Conservation (phyloP, 1,140 invertebrate genomes). For the Prorops nasuta region DNA sequence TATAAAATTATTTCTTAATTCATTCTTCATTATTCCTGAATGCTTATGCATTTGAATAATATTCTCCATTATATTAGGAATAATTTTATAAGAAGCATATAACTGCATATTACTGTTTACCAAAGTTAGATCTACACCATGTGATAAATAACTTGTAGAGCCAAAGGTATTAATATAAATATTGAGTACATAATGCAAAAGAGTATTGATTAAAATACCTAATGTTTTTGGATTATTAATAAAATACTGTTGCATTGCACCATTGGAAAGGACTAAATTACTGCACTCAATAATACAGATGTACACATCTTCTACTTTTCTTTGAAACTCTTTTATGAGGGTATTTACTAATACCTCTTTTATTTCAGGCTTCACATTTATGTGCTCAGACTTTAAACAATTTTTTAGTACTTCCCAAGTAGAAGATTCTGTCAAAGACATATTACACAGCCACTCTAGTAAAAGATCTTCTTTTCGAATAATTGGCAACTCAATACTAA, state of each 20-base stretch:
- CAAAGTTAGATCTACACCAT: conserved; percentile 1
- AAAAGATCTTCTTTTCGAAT: conserved; percentile 31
- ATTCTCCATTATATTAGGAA: conserved; percentile 19
- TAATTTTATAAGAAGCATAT: neutral
- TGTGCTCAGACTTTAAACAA: conserved; percentile 23
- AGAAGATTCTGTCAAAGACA: conserved; percentile 1
- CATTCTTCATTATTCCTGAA: conserved; percentile 17
- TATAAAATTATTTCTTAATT: conserved; percentile 24
- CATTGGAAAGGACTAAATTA: conserved; percentile 18
- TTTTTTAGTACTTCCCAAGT: conserved; percentile 27
- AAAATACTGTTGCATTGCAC: conserved; percentile 31
- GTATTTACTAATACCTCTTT: conserved; percentile 26
- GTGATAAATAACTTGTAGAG: neutral
- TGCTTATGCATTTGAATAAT: conserved; percentile 28
- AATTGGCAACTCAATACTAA: conserved; percentile 26
- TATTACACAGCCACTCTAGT: conserved; percentile 33
- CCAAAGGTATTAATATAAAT: conserved; percentile 1
- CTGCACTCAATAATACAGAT: conserved; percentile 21
- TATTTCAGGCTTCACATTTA: conserved; percentile 22
- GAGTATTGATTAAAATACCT: conserved; percentile 15
- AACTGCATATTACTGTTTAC: neutral
- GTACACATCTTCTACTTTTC: neutral
- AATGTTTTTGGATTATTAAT: conserved; percentile 23
- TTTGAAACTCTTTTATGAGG: conserved; percentile 21
- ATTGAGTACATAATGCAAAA: conserved; percentile 20